These are phyloP conservation scores for Sarcoramphus papa DNA, from an alignment of 2,797 vertebrate species.

Conservation along the genomic window DNA sequence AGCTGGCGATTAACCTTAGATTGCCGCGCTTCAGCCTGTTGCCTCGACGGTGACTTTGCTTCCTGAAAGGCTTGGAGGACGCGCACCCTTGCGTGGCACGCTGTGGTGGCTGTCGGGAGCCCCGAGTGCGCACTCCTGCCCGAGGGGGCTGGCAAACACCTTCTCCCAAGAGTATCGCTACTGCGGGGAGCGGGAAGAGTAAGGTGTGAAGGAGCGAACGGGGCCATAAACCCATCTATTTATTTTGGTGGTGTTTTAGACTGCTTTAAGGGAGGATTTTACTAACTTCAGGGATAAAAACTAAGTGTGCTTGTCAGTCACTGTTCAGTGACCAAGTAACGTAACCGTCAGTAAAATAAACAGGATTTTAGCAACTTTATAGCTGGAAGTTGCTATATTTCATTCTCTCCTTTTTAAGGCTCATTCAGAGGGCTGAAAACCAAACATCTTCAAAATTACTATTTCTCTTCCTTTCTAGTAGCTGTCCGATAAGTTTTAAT, in stretches of 20 bases:
- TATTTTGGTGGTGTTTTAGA: neutral
- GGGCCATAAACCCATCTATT: neutral
- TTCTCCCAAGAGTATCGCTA: fast-evolving
- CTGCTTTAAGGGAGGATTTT: neutral
- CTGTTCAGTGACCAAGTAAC: fast-evolving
- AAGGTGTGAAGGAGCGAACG: fast-evolving
- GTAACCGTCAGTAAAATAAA: neutral
- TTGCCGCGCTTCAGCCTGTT: fast-evolving
- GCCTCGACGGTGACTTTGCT: neutral
- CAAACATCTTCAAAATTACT: neutral
- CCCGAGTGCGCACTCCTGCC: fast-evolving
- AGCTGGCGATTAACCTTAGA: neutral
- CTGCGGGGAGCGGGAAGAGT: fast-evolving
- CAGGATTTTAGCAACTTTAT: neutral
- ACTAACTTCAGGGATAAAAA: neutral
- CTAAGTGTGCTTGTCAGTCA: neutral
- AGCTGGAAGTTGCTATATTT: neutral
- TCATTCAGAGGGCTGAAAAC: neutral
- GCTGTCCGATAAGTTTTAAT: neutral
- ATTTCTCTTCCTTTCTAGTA: neutral
- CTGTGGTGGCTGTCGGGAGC: fast-evolving
- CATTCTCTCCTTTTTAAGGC: neutral
- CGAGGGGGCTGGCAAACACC: neutral
- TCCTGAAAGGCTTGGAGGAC: neutral
- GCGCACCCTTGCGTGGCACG: fast-evolving